A percentile compares a stretch with the other conserved stretches of the same genome.
Conservation (phyloP, 2,888 invertebrate species). For the Perdita meconis region DNA sequence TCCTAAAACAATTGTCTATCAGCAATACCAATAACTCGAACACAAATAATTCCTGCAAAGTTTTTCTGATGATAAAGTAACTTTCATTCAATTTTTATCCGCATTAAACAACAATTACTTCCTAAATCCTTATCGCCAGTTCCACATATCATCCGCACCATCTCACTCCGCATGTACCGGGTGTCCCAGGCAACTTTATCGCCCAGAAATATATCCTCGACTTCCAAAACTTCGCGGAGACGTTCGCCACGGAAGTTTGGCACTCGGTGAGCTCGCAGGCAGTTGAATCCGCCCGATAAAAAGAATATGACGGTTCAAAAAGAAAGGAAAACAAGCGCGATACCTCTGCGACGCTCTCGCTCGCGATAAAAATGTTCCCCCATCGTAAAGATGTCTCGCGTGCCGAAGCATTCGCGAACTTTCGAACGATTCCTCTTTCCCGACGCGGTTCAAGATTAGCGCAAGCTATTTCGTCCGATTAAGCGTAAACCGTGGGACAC, state of each 20-base stretch:
- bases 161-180: constrained; percentile 9
- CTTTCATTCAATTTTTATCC: too few species aligned
- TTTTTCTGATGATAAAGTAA: too few species aligned
- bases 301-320: constrained; percentile 15
- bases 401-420: neutral
- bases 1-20: too few species aligned
- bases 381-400: neutral
- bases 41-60: too few species aligned
- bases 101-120: neutral
- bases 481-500: neutral
- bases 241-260: constrained; percentile 13
- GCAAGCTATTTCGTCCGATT: neutral
- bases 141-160: neutral
- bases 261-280: constrained; percentile 14
- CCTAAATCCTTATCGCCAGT: neutral
- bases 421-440: neutral
- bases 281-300: constrained; percentile 2
- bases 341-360: neutral
- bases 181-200: constrained; percentile 8
- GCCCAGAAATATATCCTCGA: constrained; percentile 8
- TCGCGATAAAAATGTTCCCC: constrained; percentile 8
- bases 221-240: neutral
- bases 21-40: too few species aligned
- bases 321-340: constrained; percentile 7
- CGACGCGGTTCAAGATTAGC: neutral